phyloP scores from a whole-genome alignment of 1,140 invertebrate genomes.

The Trinorchestia longiramus region DNA sequence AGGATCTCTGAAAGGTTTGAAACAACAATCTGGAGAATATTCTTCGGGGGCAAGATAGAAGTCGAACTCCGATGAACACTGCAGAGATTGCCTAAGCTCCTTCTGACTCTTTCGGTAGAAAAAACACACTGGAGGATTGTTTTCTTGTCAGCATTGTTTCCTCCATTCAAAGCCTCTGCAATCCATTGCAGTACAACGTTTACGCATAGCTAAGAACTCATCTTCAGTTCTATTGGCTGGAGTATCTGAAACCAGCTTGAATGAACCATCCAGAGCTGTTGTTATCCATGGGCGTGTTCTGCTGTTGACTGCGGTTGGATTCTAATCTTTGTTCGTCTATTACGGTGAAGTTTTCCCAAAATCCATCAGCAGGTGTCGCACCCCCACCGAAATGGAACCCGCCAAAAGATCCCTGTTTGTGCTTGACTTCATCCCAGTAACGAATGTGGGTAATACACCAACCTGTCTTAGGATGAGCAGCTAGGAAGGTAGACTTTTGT shows the following conservation, averaged over 20 bases:
- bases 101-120: slow-evolving; percentile 13
- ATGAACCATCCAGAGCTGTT: neutral
- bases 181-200: slow-evolving; percentile 24
- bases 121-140: slow-evolving; percentile 34
- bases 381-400: slow-evolving; percentile 26
- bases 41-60: slow-evolving; percentile 24
- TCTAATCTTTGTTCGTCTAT: neutral
- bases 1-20: slow-evolving; percentile 12
- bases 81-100: neutral
- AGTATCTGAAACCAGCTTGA: neutral
- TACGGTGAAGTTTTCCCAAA: neutral
- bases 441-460: slow-evolving; percentile 14
- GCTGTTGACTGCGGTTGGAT: neutral
- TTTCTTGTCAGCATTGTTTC: slow-evolving; percentile 18
- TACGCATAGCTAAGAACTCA: slow-evolving; percentile 1
- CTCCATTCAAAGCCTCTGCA: slow-evolving; percentile 34
- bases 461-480: neutral
- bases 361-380: neutral
- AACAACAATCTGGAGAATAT: slow-evolving; percentile 21
- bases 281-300: neutral
- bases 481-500: neutral
- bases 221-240: neutral
- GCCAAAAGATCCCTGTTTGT: slow-evolving; percentile 8
- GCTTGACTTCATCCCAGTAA: slow-evolving; percentile 8
- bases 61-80: neutral